These are phyloP conservation scores for Dastarcus helophoroides DNA, from an alignment of 2,888 invertebrate species.

Conservation along the genomic window DNA sequence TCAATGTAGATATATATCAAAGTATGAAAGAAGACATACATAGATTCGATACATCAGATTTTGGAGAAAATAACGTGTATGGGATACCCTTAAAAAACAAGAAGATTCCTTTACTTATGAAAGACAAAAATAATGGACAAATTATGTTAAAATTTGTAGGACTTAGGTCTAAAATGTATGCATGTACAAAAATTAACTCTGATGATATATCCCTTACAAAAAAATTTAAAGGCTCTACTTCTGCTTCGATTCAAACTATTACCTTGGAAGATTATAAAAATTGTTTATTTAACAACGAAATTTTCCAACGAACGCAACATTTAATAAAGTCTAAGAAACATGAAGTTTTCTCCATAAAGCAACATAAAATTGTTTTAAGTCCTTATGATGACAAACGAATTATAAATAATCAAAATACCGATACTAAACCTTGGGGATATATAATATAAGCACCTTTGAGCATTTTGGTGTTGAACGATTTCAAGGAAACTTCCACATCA, in stretches of 20 bases:
- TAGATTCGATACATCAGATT: constrained; percentile 14
- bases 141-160: constrained; percentile 11
- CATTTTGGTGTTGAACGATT: too few species aligned
- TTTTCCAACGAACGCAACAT: too few species aligned
- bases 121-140: constrained; percentile 10
- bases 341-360: constrained; percentile 6
- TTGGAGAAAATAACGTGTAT: constrained; percentile 8
- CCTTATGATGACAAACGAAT: constrained; percentile 8
- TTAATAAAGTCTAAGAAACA: constrained; percentile 5
- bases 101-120: constrained; percentile 11
- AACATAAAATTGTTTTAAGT: constrained; percentile 8
- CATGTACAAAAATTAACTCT: neutral
- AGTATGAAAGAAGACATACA: constrained; percentile 11
- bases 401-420: neutral
- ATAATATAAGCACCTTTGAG: neutral
- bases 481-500: too few species aligned
- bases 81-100: constrained; percentile 9
- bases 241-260: constrained; percentile 1
- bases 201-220: constrained; percentile 1
- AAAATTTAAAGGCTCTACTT: constrained; percentile 5
- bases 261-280: constrained; percentile 7
- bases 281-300: constrained; percentile 3
- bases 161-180: constrained; percentile 10
- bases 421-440: constrained; percentile 8
- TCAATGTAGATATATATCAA: constrained; percentile 10